phyloP scores from a whole-genome alignment of 1,140 invertebrate species.

The Drosophila athabasca region DNA sequence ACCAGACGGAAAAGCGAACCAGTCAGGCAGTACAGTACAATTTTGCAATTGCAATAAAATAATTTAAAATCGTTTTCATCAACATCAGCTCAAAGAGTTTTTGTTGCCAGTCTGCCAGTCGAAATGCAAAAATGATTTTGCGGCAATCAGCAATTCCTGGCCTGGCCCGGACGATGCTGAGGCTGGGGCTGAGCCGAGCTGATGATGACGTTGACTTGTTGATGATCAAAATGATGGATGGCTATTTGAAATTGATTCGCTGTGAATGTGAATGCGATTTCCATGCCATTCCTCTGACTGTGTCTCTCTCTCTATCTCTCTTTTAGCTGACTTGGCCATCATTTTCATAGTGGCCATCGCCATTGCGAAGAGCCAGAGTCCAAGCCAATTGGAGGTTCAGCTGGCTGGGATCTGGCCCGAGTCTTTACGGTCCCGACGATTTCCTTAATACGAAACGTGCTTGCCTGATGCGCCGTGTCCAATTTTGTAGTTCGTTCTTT shows the following conservation, averaged over 20 bases:
- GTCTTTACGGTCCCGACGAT: slow-evolving; percentile 57
- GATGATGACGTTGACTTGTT: slow-evolving; percentile 48
- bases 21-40: slow-evolving; percentile 66
- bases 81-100: slow-evolving; percentile 76
- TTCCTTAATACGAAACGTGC: slow-evolving; percentile 80
- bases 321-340: slow-evolving; percentile 35
- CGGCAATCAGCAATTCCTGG: slow-evolving; percentile 59
- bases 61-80: slow-evolving; percentile 83
- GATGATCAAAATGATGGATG: slow-evolving; percentile 72
- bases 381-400: slow-evolving; percentile 69
- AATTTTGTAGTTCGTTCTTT: slow-evolving; percentile 77
- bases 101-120: slow-evolving; percentile 42
- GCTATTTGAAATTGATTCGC: slow-evolving; percentile 78
- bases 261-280: slow-evolving; percentile 59
- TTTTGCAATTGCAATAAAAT: slow-evolving; percentile 82
- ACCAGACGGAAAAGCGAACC: slow-evolving; percentile 25
- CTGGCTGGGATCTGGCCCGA: slow-evolving; percentile 20
- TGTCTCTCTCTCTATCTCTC: slow-evolving; percentile 13
- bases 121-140: slow-evolving; percentile 71
- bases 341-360: slow-evolving; percentile 29
- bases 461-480: slow-evolving; percentile 73
- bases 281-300: slow-evolving; percentile 4
- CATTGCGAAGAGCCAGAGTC: slow-evolving; percentile 32
- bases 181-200: background rate
- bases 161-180: no score